phyloP scores from a whole-genome alignment of 2,113 vertebrate species.

The Arenaria interpres region DNA sequence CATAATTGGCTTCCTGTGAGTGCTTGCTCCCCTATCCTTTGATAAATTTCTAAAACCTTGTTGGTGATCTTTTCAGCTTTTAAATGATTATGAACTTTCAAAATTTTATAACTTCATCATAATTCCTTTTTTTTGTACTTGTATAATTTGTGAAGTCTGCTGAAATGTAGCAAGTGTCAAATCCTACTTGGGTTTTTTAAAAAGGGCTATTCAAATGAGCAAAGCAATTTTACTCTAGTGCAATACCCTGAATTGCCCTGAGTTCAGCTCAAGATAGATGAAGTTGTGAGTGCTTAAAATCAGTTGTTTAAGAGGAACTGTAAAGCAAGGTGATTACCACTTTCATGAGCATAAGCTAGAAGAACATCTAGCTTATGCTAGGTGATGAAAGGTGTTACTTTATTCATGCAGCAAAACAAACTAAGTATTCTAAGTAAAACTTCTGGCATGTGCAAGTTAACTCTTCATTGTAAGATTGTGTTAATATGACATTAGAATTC shows the following conservation, averaged over 20 bases:
- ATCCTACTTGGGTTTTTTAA: neutral
- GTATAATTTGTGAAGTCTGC: neutral
- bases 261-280: neutral
- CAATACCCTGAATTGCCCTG: neutral
- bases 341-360: accelerated
- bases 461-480: accelerated
- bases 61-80: neutral
- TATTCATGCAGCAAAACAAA: neutral
- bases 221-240: neutral
- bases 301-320: neutral
- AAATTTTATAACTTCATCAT: neutral
- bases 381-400: neutral
- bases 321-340: neutral
- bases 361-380: too few species aligned
- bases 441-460: neutral
- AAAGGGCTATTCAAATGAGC: neutral
- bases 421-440: neutral
- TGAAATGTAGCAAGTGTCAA: neutral
- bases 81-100: neutral
- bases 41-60: neutral
- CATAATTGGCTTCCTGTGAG: neutral
- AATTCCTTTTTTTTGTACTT: neutral
- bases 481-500: neutral
- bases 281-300: accelerated
- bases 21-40: neutral